Evolutionary conservation across 2,113 vertebrate species (phyloP).

Genomic region (Pleuronectes platessa): DNA sequence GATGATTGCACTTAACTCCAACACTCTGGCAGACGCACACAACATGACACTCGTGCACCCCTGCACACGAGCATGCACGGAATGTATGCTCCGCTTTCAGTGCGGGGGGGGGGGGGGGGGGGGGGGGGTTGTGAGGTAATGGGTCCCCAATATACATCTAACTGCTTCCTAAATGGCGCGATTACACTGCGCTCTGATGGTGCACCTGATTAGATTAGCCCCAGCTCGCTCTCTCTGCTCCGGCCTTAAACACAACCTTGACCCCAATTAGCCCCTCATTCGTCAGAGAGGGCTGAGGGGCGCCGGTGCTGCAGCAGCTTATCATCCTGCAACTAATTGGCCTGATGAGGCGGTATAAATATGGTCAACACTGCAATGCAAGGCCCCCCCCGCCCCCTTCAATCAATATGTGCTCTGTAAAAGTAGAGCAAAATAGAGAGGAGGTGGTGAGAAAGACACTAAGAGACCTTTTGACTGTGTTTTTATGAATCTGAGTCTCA

Average conservation of each 20-base stretch:
- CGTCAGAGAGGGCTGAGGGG: constrained; percentile 72
- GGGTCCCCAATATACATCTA: constrained; percentile 72
- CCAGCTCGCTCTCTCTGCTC: constrained; percentile 65
- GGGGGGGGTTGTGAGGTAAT: constrained; percentile 51
- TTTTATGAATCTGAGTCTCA: not conserved
- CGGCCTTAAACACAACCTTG: constrained; percentile 80
- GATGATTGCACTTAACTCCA: constrained; percentile 72
- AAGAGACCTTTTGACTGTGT: not conserved
- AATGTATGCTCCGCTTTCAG: constrained; percentile 37
- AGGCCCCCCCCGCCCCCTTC: not conserved
- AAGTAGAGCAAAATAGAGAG: not conserved
- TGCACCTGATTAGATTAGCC: constrained; percentile 83
- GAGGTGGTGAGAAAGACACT: no score
- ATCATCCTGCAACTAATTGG: constrained; percentile 77
- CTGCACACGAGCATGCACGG: constrained; percentile 11
- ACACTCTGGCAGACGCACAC: constrained; percentile 14
- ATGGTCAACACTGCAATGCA: constrained; percentile 50
- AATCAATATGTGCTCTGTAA: constrained; percentile 32
- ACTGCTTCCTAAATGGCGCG: constrained; percentile 78
- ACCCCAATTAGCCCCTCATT: constrained; percentile 81
- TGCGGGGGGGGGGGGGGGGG: constrained; percentile 4
- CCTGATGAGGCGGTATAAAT: constrained; percentile 75
- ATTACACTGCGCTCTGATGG: constrained; percentile 79
- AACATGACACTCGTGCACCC: constrained; percentile 21
- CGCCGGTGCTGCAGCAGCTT: constrained; percentile 61